A percentile compares a stretch with the other conserved stretches of the same genome.
phyloP scores from a whole-genome alignment of 2,797 vertebrate species.

The Arctocebus calabarensis region DNA sequence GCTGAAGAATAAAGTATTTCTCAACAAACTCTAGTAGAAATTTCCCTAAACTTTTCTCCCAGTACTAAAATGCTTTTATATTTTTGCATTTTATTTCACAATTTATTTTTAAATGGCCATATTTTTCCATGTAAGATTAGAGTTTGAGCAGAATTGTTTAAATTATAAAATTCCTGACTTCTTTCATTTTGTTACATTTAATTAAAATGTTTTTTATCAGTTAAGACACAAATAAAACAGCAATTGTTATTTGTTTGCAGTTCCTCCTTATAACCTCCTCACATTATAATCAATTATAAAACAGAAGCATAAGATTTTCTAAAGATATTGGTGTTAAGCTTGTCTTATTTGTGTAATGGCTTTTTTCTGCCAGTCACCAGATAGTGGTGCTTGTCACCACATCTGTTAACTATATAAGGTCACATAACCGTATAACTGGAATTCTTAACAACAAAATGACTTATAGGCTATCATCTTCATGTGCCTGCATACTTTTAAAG shows the following conservation, averaged over 20 bases:
- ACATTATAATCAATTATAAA: not conserved
- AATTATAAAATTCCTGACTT: not conserved
- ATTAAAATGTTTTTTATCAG: not conserved
- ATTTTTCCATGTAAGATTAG: not conserved
- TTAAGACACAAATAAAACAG: not conserved
- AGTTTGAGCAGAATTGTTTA: not conserved
- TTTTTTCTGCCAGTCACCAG: constrained; percentile 26
- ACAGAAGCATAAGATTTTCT: not conserved
- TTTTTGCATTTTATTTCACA: constrained; percentile 25
- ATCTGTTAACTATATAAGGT: constrained; percentile 45
- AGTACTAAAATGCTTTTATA: not conserved
- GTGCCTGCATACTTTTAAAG: not conserved
- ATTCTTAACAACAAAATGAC: constrained; percentile 23
- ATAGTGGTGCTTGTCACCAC: not conserved
- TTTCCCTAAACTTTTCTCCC: not conserved
- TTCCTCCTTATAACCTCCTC: not conserved
- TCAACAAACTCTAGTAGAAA: not conserved
- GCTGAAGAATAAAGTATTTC: not conserved
- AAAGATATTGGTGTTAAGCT: constrained; percentile 1
- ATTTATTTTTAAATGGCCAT: not conserved
- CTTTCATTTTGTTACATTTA: not conserved
- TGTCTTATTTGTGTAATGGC: not conserved
- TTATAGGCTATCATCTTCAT: not conserved
- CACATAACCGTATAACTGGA: constrained; percentile 5
- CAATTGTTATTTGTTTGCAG: not conserved